These are phyloP conservation scores for Chelonus insularis DNA, from an alignment of 1,140 invertebrate genomes.

Conservation along the genomic window DNA sequence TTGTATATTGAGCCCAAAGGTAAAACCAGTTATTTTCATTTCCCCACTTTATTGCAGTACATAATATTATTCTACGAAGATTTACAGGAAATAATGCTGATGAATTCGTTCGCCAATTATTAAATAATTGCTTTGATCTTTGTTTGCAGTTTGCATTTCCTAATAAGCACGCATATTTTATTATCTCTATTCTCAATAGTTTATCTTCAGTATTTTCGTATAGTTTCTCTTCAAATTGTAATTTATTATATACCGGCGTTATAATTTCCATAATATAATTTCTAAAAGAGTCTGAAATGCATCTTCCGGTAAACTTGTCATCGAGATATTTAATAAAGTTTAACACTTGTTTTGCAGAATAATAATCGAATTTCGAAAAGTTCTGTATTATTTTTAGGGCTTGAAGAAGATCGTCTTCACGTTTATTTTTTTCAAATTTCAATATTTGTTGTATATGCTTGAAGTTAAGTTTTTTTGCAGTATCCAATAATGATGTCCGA, in stretches of 20 bases:
- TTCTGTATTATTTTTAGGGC: too few species aligned
- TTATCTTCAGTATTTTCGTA: constrained; percentile 28
- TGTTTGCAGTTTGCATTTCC: constrained; percentile 45
- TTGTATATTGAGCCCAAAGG: constrained; percentile 33
- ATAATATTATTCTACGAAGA: constrained; percentile 60
- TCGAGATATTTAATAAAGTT: too few species aligned
- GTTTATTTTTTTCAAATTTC: too few species aligned
- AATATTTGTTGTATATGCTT: too few species aligned
- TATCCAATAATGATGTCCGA: too few species aligned
- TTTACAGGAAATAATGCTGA: constrained; percentile 59
- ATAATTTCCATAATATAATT: constrained; percentile 65
- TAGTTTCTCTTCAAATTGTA: constrained; percentile 43
- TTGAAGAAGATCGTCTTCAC: too few species aligned
- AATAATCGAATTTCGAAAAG: too few species aligned
- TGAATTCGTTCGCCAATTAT: constrained; percentile 25
- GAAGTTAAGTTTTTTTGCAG: too few species aligned
- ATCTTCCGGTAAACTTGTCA: too few species aligned
- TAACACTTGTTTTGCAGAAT: too few species aligned
- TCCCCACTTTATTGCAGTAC: constrained; percentile 31
- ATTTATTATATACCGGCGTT: constrained; percentile 60
- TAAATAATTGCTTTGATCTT: constrained; percentile 39
- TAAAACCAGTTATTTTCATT: constrained; percentile 24
- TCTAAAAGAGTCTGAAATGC: too few species aligned
- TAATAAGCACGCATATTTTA: constrained; percentile 61
- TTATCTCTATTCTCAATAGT: constrained; percentile 41